Conservation (phyloP, 2,888 invertebrate genomes). For the Eupeodes luniger region DNA sequence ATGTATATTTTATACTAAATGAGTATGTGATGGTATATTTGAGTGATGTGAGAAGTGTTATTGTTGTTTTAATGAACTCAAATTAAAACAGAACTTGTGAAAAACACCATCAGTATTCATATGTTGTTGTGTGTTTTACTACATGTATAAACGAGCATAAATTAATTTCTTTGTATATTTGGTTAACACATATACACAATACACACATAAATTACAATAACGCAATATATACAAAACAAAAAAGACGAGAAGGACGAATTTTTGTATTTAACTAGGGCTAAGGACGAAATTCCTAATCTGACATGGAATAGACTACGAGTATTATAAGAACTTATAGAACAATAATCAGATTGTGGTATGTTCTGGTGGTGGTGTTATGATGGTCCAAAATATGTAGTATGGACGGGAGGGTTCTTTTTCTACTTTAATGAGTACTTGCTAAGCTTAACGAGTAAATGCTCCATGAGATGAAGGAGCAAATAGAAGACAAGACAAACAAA, state of each 20-base stretch:
- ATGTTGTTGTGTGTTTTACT: background rate
- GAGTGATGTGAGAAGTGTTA: conserved; percentile 32
- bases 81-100: conserved; percentile 57
- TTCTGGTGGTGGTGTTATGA: background rate
- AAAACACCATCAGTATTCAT: conserved; percentile 40
- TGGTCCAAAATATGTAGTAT: background rate
- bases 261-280: background rate
- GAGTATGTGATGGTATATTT: background rate
- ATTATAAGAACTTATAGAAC: conserved; percentile 46
- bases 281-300: conserved; percentile 70
- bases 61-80: conserved; percentile 64
- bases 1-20: background rate
- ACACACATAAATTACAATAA: conserved; percentile 54
- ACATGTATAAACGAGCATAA: conserved; percentile 51
- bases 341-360: conserved; percentile 74
- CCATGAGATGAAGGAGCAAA: conserved; percentile 30
- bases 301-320: conserved; percentile 49
- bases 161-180: conserved; percentile 68
- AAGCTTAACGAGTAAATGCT: conserved; percentile 2
- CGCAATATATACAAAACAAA: conserved; percentile 33
- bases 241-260: conserved; percentile 23
- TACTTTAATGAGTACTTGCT: conserved; percentile 45
- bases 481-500: conserved; percentile 26
- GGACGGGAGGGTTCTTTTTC: conserved; percentile 39
- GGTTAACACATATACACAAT: conserved; percentile 37